Evolutionary conservation across 2,888 invertebrate genomes (phyloP).

Genomic region (Cryptocephalus moraei): DNA sequence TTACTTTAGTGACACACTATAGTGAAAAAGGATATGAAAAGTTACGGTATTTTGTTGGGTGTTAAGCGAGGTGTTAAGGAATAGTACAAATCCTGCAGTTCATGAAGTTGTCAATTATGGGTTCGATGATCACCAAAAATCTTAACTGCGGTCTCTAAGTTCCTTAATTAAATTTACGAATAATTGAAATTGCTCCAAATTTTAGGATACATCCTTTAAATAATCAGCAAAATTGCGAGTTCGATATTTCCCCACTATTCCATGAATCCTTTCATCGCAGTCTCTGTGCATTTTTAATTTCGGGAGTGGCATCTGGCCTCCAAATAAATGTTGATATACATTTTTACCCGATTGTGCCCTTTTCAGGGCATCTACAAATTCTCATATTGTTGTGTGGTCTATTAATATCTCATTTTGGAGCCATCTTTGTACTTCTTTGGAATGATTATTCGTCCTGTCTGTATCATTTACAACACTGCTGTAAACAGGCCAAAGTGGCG

Average conservation of each 20-base stretch:
- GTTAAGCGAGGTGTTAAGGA: too few species aligned
- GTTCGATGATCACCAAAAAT: too few species aligned
- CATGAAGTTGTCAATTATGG: too few species aligned
- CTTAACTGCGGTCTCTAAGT: too few species aligned
- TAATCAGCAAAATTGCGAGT: neutral
- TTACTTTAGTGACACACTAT: too few species aligned
- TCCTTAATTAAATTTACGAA: too few species aligned
- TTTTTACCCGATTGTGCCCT: neutral
- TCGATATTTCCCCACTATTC: neutral
- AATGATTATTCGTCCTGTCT: constrained; percentile 5
- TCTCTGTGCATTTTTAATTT: neutral
- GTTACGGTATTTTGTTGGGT: too few species aligned
- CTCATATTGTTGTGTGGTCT: constrained; percentile 4
- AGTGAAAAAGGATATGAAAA: too few species aligned
- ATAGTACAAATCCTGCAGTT: too few species aligned
- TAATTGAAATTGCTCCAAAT: too few species aligned
- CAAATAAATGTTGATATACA: neutral
- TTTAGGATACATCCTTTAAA: neutral
- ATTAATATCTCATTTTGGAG: neutral
- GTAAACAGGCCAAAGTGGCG: constrained; percentile 3
- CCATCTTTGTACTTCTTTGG: constrained; percentile 3
- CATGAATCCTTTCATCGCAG: neutral
- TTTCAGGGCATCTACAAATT: constrained; percentile 2
- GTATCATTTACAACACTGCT: neutral
- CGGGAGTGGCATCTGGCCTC: neutral